Base-by-base conservation (phyloP, 2,113 vertebrate genomes). In the Capreolus pygargus region DNA sequence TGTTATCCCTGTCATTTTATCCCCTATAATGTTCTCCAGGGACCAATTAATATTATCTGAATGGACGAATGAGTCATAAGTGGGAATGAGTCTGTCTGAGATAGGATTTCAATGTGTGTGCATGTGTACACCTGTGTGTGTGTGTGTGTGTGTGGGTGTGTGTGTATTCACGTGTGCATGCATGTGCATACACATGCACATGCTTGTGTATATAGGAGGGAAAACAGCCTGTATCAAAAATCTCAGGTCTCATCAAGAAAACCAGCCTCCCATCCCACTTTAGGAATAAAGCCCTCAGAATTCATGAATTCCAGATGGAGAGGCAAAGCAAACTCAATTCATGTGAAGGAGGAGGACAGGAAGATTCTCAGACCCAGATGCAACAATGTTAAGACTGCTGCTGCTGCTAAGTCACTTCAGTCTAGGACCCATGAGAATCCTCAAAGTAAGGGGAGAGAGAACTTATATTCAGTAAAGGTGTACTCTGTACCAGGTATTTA, bases 1-100 rank as follows among this genome's bases (percentile, higher is more conserved):
- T 98, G 93, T 98, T 94, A 85, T 79, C 88, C n/a, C 76, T 93
- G 96, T 36, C 55, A 94, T 84, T 96, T 97, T 89, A 97, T 97
- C 86, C 45, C 57, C 86, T 89, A 10, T 50, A 97, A 74, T 70
- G 19, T 57, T 94, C 98, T 96, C 93, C 36, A 50, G 97, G 85
- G 98, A 97, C 91, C 95, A 96, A 94, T 98, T 98, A 97, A 96
- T 95, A 89, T 78, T 76, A 89, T 97, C 92, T 96, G 89, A 95
- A 96, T 86, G 89, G 94, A 97, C 93, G 88, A 27, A 91, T 97
- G 97, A 98, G 81, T 97, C 96, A 79, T 92, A 96, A 98, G 60
- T 86, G 81, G 81, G n/a, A 96, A 81, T 91, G 92, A 97, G 90
- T 36, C 95, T 94, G 90, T 83, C 52, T 11, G 36, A 76, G 85